phyloP scores from a whole-genome alignment of 2,113 vertebrate species.

The Synchiropus splendidus region DNA sequence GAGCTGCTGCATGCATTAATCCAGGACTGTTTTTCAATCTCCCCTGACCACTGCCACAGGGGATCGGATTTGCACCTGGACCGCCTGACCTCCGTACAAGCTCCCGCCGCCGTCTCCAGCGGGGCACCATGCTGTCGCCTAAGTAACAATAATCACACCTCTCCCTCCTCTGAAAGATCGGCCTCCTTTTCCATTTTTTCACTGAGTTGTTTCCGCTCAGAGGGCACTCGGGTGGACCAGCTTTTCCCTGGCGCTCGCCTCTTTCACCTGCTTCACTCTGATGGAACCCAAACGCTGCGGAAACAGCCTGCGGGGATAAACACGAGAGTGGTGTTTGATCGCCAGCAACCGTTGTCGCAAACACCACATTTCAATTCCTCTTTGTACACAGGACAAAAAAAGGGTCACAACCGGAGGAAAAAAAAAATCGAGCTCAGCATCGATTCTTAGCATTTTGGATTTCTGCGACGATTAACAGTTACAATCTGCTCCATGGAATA shows the following conservation, averaged over 20 bases:
- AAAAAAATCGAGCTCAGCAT: conserved; percentile 17
- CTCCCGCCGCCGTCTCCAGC: conserved; percentile 18
- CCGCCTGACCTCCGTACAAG: conserved; percentile 25
- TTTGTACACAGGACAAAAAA: too few species aligned
- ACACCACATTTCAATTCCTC: conserved; percentile 8
- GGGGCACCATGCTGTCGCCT: conserved; percentile 40
- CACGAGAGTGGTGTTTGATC: conserved; percentile 31
- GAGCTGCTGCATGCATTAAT: too few species aligned
- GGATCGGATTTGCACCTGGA: conserved; percentile 19
- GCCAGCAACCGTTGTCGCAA: conserved; percentile 23
- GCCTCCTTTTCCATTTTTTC: conserved; percentile 2
- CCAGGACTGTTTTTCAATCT: too few species aligned
- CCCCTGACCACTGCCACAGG: too few species aligned
- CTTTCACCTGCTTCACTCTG: conserved; percentile 21
- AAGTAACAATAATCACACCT: conserved; percentile 46
- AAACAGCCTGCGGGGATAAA: conserved; percentile 34
- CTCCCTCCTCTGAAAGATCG: conserved; percentile 2
- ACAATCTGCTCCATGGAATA: too few species aligned
- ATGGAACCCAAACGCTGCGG: conserved; percentile 18
- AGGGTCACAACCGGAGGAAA: background rate
- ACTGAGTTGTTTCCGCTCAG: conserved; percentile 16
- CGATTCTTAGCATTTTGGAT: too few species aligned
- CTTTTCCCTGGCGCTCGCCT: conserved; percentile 1
- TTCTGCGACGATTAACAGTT: too few species aligned
- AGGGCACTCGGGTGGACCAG: conserved; percentile 41